Evolutionary conservation across 1,140 invertebrate species (phyloP), one percentile per base, ranked within the genome.

Genomic region (Ceratoteleas bidentatus): DNA sequence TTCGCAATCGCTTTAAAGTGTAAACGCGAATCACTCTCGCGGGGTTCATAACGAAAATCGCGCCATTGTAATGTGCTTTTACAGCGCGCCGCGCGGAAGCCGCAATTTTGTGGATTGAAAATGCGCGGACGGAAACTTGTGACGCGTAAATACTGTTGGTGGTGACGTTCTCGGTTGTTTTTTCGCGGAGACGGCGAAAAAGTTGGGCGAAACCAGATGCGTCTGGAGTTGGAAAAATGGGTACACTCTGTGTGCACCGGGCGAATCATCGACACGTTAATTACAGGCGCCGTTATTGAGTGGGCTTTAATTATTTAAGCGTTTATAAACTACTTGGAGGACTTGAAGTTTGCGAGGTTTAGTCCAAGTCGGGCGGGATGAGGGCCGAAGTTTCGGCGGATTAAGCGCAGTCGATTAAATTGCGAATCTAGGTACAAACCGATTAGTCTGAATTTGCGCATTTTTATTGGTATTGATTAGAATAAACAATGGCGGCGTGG

Each of bases 271-370:
- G 60, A 38, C 49, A 47, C 32, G 62, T 83, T 74, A 78, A 79
- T 79, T 68, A 73, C 62, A 72, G 54, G 10, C 58, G 57, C 52
- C 36, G 38, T 72, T 79, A 79, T 72, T 76, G 72, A 83, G 65
- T 72, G 57, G 53, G 66, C 72, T 84, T 80, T 77, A 84, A 84
- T 80, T 84, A 84, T 84, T 84, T 77, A 80, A 84, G 68, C 64
- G 64, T 80, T 73, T 73, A 66, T 76, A 74, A 76, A 84, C 74
- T 81, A 77, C 74, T 84, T 58, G 34, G 62, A 69, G 57, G 62
- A 77, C 62, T 80, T 77, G 8, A 77, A 84, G 36, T 77, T 80
- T 34, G 32, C 66, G 68, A 53, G 72, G 36, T 84, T 76, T 72
- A 68, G 75, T 76, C 65, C 74, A 83, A 78, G 81, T 69, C 49